Evolutionary conservation across 2,113 vertebrate genomes (phyloP), one percentile per base, ranked within the genome.

Genomic region (Hippocampus guttulatus): DNA sequence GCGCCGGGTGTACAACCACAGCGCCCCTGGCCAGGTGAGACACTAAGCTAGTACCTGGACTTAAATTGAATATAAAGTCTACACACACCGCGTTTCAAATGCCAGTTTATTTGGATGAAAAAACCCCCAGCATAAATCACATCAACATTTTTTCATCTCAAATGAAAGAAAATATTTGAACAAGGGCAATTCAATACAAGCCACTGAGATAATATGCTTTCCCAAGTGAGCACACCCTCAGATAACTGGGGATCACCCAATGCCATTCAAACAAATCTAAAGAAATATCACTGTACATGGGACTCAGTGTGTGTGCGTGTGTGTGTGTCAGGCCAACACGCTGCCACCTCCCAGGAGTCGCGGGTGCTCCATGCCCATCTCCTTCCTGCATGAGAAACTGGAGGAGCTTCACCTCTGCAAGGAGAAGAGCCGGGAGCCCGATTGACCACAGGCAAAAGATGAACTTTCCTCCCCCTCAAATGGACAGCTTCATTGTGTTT

Each of bases 351-450:
- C 5, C 0, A 82, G 90, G 45, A 27, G 41, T 64, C 71, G 88
- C 21, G 90, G 86, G 3, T 81, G 87, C 62, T 92, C 91, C 66
- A 80, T 88, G 83, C 89, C 91, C 0, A 84, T 82, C 10, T 84
- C 87, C 67, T 81, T 89, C 78, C 78, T 93, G 68, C 89, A 87
- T 67, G 92, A 89, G 73, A 91, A 92, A 83, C 88, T 93, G 89
- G 90, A 90, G 74, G 91, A 91, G 77, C 78, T 93, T 60, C 87
- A 92, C 49, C 85, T 93, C 64, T 85, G 88, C 84, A 90, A 84
- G 87, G 91, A 92, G 79, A 90, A 92, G 82, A 89, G 87, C 83
- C 70, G 87, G 69, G 92, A 92, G 71, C 91, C 92, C 0, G 91
- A 92, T 87, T 93, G 90, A 75, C 11, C 68, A 9, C 60, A 10